Evolutionary conservation across 2,797 vertebrate species (phyloP).

Genomic region (Tarsius wallacei): DNA sequence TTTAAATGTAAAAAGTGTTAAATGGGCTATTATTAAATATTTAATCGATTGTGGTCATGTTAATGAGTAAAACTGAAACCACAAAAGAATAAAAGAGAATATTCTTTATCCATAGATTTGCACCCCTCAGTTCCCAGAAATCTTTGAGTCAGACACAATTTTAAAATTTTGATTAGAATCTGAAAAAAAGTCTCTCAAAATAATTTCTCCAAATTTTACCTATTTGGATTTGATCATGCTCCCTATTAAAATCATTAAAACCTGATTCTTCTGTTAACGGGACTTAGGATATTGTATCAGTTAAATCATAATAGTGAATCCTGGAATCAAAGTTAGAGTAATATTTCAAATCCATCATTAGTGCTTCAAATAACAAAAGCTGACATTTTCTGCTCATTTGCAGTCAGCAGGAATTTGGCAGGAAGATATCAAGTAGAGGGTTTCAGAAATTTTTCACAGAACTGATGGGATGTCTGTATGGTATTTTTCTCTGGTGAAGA

Average conservation of each 20-base stretch:
- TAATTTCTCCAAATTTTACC: conserved; percentile 54
- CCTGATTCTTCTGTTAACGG: conserved; percentile 69
- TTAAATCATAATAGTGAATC: conserved; percentile 67
- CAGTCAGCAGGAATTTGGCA: conserved; percentile 76
- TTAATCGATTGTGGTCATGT: not conserved
- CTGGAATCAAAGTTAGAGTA: conserved; percentile 80
- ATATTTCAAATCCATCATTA: conserved; percentile 81
- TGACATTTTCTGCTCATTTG: conserved; percentile 83
- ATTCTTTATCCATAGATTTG: not conserved
- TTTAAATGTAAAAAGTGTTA: not conserved
- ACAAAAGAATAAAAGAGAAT: not conserved
- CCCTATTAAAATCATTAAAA: conserved; percentile 26
- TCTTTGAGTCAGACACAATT: conserved; percentile 52
- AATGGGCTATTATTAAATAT: not conserved
- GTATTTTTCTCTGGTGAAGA: conserved; percentile 58
- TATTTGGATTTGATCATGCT: conserved; percentile 39
- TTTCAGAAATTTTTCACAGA: conserved; percentile 80
- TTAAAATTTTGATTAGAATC: conserved; percentile 49
- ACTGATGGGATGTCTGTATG: conserved; percentile 49
- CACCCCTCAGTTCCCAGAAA: not conserved
- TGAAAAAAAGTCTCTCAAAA: conserved; percentile 15
- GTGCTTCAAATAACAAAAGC: conserved; percentile 82
- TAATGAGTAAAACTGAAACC: conserved; percentile 4
- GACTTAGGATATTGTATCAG: conserved; percentile 36
- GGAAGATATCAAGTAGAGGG: conserved; percentile 58